These are phyloP conservation scores for Scaptomyza reducta DNA, from an alignment of 2,888 invertebrate species.

Conservation along the genomic window DNA sequence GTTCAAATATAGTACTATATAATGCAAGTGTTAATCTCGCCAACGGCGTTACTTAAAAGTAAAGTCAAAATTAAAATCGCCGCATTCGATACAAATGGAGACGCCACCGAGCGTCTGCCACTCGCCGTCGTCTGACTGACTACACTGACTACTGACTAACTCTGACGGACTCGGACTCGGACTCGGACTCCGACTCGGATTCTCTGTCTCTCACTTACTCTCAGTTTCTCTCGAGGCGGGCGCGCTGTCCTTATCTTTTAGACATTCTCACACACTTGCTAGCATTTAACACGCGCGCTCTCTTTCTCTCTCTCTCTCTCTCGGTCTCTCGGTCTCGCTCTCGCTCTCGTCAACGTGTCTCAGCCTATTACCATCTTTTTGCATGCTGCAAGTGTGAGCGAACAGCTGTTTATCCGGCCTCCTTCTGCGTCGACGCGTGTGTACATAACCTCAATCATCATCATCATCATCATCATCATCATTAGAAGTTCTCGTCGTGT, in stretches of 20 bases:
- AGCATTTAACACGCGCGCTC: slow-evolving; percentile 28
- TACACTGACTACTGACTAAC: too few relatives aligned
- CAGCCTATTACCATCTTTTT: not conserved
- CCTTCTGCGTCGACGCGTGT: slow-evolving; percentile 65
- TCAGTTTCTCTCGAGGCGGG: slow-evolving; percentile 9
- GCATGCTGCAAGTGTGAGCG: slow-evolving; percentile 19
- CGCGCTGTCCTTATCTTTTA: slow-evolving; percentile 24
- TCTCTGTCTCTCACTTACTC: too few relatives aligned
- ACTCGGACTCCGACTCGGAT: slow-evolving; percentile 3
- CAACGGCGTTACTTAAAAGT: slow-evolving; percentile 3
- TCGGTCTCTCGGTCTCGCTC: too few relatives aligned
- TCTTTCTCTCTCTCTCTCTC: slow-evolving; percentile 13
- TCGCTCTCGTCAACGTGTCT: slow-evolving; percentile 17
- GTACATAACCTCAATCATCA: slow-evolving; percentile 73
- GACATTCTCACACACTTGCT: slow-evolving; percentile 17
- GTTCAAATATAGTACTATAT: slow-evolving; percentile 9
- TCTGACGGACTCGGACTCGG: too few relatives aligned
- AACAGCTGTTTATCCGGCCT: slow-evolving; percentile 60
- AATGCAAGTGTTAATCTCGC: slow-evolving; percentile 26
- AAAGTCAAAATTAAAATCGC: slow-evolving; percentile 36
- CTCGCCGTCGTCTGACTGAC: slow-evolving; percentile 52
- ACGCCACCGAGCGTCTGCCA: slow-evolving; percentile 71
- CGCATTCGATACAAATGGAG: slow-evolving; percentile 58
- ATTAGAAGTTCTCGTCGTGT: slow-evolving; percentile 14
- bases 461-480: not conserved